Base-by-base conservation (phyloP, 2,113 vertebrate genomes). In the Vireo altiloquus region DNA sequence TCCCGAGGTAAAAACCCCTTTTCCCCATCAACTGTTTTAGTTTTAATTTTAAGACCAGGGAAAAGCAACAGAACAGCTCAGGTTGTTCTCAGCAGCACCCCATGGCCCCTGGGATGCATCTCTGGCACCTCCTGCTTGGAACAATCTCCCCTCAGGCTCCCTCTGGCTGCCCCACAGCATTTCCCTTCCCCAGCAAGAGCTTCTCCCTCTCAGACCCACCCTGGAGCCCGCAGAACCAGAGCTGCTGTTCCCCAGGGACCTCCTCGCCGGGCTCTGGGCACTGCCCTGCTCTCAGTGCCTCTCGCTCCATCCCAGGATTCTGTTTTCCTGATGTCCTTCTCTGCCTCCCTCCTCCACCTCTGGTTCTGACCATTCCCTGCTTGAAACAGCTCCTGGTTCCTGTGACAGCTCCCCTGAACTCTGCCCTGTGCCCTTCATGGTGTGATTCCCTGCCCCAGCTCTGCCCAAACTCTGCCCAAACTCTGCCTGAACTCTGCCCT, bases 101-200 rank as follows among this genome's bases (percentile, higher is more conserved):
- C 0, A 0, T 0, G 3, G 23, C 53, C 60, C 37, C 61, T 25
- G 3, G 5, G 31, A 3, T 0, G 5, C 2, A 1, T 6, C 68
- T 16, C 42, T 33, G n/a, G 23, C 11, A 4, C 20, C 7, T 21
- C 59, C 15, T 2, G 13, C 49, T 7, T 0, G 0, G 37, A 5
- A 5, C 16, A 20, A 6, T 6, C 1, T 64, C 13, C 16, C 71
- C 13, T 39, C 3, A 0, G 0, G 0, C 40, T 28, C 13, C 15
- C 35, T 19, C 25, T 30, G 40, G 31, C n/a, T 65, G 27, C 3
- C 24, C 64, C 12, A 13, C 6, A 9, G 33, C 50, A 5, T 40
- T n/a, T 24, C 35, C 44, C 23, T 40, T 15, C 25, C 35, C 56
- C 2, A 4, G 17, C 0, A 2, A 17, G 21, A 49, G 13, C 27